These are phyloP conservation scores for Bufotes viridis DNA, from an alignment of 2,797 vertebrate species.

Conservation along the genomic window DNA sequence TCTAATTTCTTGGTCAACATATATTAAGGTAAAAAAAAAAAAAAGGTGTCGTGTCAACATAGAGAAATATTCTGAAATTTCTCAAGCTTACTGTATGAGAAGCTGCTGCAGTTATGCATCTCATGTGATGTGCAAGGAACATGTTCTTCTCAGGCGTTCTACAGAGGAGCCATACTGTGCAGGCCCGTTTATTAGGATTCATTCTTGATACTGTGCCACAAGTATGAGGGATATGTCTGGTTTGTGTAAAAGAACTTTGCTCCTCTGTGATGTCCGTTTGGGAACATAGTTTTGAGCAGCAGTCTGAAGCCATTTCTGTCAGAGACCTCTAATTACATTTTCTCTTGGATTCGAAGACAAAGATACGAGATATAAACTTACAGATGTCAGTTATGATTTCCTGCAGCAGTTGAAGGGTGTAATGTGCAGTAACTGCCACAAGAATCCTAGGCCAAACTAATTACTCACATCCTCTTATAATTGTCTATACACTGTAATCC, in stretches of 20 bases:
- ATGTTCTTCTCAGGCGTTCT: slow-evolving; percentile 10
- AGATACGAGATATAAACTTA: slow-evolving; percentile 70
- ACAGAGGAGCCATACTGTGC: slow-evolving; percentile 35
- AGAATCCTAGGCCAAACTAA: slow-evolving; percentile 72
- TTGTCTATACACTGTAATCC: not conserved
- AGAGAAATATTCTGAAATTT: not conserved
- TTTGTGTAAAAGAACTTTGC: slow-evolving; percentile 31
- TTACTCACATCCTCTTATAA: slow-evolving; percentile 65
- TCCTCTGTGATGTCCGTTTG: slow-evolving; percentile 43
- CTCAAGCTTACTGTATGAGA: not conserved
- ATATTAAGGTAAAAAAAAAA: not conserved
- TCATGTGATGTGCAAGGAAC: not conserved
- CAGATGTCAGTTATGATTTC: slow-evolving; percentile 75
- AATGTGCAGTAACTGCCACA: slow-evolving; percentile 65
- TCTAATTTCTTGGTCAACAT: not conserved
- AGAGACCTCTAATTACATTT: slow-evolving; percentile 72
- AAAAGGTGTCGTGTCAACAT: not conserved
- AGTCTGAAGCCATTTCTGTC: slow-evolving; percentile 67
- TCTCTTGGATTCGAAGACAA: slow-evolving; percentile 72
- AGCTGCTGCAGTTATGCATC: not conserved
- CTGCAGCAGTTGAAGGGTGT: slow-evolving; percentile 74
- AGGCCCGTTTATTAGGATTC: slow-evolving; percentile 40
- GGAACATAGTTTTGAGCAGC: slow-evolving; percentile 51
- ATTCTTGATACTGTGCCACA: slow-evolving; percentile 26
- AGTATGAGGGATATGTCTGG: slow-evolving; percentile 26